These are phyloP conservation scores for Alosa alosa DNA, from an alignment of 2,113 vertebrate genomes.

Conservation along the genomic window DNA sequence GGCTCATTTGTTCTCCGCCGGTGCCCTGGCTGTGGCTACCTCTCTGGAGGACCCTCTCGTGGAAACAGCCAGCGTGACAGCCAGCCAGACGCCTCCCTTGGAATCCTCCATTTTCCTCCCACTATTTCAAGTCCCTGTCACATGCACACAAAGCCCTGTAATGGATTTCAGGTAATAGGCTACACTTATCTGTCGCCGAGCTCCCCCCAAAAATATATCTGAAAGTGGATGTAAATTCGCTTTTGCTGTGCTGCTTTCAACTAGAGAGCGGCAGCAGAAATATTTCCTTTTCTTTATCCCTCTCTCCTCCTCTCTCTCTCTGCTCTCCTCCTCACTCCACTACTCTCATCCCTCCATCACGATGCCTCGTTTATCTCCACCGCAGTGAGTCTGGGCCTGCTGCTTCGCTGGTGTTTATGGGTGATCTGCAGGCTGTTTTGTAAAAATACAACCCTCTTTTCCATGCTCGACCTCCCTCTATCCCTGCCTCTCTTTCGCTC, in stretches of 20 bases:
- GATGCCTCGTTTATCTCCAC: conserved; percentile 24
- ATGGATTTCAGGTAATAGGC: neutral
- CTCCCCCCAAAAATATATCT: neutral
- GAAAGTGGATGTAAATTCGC: neutral
- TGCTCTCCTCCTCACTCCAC: neutral
- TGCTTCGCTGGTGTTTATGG: conserved; percentile 4
- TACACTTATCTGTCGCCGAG: neutral
- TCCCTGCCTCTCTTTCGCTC: neutral
- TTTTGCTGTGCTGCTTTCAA: neutral
- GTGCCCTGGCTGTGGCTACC: conserved; percentile 20
- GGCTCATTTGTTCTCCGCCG: conserved; percentile 26
- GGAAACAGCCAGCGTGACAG: neutral
- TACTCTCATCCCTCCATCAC: neutral
- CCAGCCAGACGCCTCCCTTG: neutral
- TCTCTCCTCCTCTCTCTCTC: neutral
- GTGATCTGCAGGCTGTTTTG: conserved; percentile 21
- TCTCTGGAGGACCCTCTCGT: neutral
- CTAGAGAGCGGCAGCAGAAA: neutral
- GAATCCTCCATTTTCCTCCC: neutral
- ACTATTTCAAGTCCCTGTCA: neutral
- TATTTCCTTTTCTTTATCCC: neutral
- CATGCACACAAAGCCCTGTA: neutral
- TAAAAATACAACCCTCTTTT: neutral
- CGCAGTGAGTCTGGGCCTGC: neutral
- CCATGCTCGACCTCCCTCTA: neutral